Base-by-base conservation (phyloP, 2,797 vertebrate genomes). In the Argentina silus region DNA sequence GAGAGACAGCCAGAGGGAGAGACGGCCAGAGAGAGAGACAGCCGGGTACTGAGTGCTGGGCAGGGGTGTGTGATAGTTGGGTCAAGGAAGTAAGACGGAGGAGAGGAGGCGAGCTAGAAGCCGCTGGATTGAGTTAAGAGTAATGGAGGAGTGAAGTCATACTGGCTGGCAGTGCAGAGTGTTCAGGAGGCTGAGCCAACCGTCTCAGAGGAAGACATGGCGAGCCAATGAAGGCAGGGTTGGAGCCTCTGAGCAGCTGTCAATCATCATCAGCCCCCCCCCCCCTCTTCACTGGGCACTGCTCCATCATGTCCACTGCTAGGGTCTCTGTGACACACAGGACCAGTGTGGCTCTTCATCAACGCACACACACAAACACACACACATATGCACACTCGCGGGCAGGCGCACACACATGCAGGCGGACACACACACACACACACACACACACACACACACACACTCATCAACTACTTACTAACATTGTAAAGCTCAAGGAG, bases 41-140 rank as follows among this genome's bases (percentile, higher is more conserved):
- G 43, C 12, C 50, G 47, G 17, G 23, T 23, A 51, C 10, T 19
- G 44, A 36, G 43, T 61, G 60, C 12, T 15, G 53, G 45, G 3
- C 51, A 51, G 56, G 67, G 36, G 19, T 19, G 10, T 17, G 43
- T 1, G 12, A 12, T 9, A 51, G 57, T n/a, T 36, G 15, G 17
- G 2, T 36, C 2, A 11, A 19, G 7, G 11, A 19, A 23, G 64
- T 19, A 15, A 67, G 9, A 67, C 43, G n/a, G 56, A 64, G 11
- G 17, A 51, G 61, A 69, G 60, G 23, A 50, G 74, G 55, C 47
- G 42, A 4, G 45, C 59, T 70, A 72, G 66, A 45, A 85, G 69
- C 74, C 83, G 82, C 87, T 91, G 86, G 81, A 82, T 79, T 83
- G 79, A 85, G 80, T 90, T 88, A 78, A 85, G 80, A 83, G 53